phyloP scores from a whole-genome alignment of 2,113 vertebrate species.

The Salvelinus namaycush region DNA sequence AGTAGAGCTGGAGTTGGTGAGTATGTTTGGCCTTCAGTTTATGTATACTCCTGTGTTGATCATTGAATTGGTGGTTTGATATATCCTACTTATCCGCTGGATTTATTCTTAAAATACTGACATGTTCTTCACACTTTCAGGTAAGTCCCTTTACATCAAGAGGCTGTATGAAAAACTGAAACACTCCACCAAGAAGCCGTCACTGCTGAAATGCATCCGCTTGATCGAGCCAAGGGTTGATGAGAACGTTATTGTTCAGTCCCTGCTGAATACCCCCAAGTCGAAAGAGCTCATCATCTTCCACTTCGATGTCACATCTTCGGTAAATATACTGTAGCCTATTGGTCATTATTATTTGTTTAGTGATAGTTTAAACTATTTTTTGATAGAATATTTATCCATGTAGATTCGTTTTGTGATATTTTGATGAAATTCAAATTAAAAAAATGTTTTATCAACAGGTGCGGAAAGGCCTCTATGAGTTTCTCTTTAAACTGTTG shows the following conservation, averaged over 20 bases:
- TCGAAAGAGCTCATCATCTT: slow-evolving; percentile 76
- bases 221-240: slow-evolving; percentile 82
- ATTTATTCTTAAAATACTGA: slow-evolving; percentile 2
- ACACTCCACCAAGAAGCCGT: slow-evolving; percentile 19
- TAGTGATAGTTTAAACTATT: not conserved
- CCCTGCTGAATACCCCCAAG: slow-evolving; percentile 67
- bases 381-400: too few relatives aligned
- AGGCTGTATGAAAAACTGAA: slow-evolving; percentile 78
- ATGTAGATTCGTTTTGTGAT: not conserved
- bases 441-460: slow-evolving; percentile 45
- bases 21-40: slow-evolving; percentile 40
- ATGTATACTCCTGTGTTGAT: not conserved
- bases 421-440: not conserved
- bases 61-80: too few relatives aligned
- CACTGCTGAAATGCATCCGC: slow-evolving; percentile 79
- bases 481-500: slow-evolving; percentile 92
- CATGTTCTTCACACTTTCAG: slow-evolving; percentile 61
- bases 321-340: slow-evolving; percentile 69
- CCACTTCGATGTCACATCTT: slow-evolving; percentile 92
- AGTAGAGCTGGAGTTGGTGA: slow-evolving; percentile 89
- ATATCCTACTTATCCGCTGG: not conserved
- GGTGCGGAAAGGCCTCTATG: slow-evolving; percentile 85
- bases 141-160: slow-evolving; percentile 91
- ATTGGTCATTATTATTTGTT: not conserved
- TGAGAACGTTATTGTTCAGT: slow-evolving; percentile 80